Evolutionary conservation across 2,888 invertebrate genomes (phyloP), one percentile per base, ranked within the genome.

Genomic region (Caenorhabditis sp.): DNA sequence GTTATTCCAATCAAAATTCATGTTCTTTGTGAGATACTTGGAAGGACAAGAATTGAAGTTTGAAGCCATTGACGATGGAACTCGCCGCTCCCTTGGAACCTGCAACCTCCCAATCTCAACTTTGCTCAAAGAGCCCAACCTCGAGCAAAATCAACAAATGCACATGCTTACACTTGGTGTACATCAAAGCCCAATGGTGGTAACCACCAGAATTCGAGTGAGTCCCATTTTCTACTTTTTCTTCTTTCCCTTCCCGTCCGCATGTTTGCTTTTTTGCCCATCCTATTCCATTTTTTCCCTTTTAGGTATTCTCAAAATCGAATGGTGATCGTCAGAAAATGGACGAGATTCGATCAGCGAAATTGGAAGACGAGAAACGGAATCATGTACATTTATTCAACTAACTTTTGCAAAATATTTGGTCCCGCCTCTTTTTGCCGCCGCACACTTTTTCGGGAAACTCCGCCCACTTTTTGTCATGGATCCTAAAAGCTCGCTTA

Each of bases 1-100:
- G 0, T 93, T 95, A 61, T 97, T 93, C 92, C 96, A 97, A 89
- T 93, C 95, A 88, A 95, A 95, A 8, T 95, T 95, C 89, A 93
- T 94, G 1, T 96, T 96, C 90, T 91, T 97, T 50, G 93, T 97
- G 2, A 91, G 92, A 80, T 94, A 97, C 90, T 95, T 96, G 0
- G 93, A 95, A 88, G 93, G 93, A 31, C 94, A 96, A 87, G 92
- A 92, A 17, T 88, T 97, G 21, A 92, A 93, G 80, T 90, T 97
- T 31, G 93, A 93, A 75, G 87, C 87, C 3, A 52, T 82, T 27
- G 87, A 88, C 54, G 84, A 84, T 26, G 85, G 85, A 17, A 87
- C 85, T 5, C 75, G 78, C 1, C 63, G 83, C 0, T 70, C 73
- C 0, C 67, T 88, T 3, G 88, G 88, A 23, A 74, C 81, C 8